These are phyloP conservation scores for Sparus aurata DNA, from an alignment of 2,797 vertebrate species.

Conservation along the genomic window DNA sequence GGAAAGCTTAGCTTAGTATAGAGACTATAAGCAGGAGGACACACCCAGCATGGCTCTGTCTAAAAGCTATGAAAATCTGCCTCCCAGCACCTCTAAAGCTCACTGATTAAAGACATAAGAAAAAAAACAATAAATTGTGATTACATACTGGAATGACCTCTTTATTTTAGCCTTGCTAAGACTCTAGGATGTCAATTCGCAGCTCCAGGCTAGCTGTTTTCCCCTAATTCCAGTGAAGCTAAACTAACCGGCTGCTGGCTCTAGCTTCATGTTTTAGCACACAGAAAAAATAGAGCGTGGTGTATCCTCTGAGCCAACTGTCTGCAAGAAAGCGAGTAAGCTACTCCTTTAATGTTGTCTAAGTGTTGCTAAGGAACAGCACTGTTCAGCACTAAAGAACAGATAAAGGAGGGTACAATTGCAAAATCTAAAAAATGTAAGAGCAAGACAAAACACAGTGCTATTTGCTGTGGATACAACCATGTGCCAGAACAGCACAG, in stretches of 20 bases:
- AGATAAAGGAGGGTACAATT: not conserved
- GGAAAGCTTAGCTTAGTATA: not conserved
- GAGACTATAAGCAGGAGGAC: not conserved
- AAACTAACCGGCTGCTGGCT: not conserved
- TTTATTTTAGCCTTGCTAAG: not conserved
- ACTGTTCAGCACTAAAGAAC: not conserved
- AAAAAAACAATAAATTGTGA: not conserved
- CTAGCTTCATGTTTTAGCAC: not conserved
- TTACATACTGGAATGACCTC: not conserved
- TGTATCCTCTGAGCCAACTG: not conserved
- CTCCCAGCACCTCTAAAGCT: not conserved
- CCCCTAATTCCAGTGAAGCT: not conserved
- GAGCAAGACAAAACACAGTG: not conserved
- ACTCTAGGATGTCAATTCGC: not conserved
- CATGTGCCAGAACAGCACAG: not conserved
- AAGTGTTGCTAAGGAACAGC: not conserved
- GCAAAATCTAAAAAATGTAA: not conserved
- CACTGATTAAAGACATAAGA: not conserved
- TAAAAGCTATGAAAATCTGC: not conserved
- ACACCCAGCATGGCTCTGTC: not conserved
- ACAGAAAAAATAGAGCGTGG: not conserved
- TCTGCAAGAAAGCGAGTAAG: not conserved
- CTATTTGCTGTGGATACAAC: constrained; percentile 46
- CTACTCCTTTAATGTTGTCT: not conserved
- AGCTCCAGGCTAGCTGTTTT: not conserved